Evolutionary conservation across 2,888 invertebrate genomes (phyloP).

Genomic region (Hesperia comma): DNA sequence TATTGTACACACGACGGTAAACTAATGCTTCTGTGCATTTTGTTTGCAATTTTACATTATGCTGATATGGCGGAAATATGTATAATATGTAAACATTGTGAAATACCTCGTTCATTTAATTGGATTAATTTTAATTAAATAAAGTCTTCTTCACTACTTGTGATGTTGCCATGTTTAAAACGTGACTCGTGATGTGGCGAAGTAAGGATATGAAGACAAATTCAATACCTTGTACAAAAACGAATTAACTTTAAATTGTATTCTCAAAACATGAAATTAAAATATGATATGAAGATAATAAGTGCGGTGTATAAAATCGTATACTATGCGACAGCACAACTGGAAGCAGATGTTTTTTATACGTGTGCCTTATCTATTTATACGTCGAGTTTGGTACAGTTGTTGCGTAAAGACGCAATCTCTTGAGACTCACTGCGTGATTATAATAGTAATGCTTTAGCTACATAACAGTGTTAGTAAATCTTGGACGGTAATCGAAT

Average conservation of each 20-base stretch:
- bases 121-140: background rate
- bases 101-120: no score
- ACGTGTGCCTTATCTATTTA: conserved; percentile 41
- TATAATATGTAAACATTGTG: background rate
- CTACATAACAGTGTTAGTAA: conserved; percentile 70
- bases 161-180: no score
- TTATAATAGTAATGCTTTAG: conserved; percentile 63
- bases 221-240: background rate
- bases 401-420: conserved; percentile 69
- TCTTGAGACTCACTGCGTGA: conserved; percentile 57
- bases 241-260: background rate
- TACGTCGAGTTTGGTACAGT: conserved; percentile 52
- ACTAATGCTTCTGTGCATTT: conserved; percentile 1
- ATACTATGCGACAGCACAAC: background rate
- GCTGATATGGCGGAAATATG: background rate
- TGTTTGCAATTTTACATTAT: background rate
- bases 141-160: background rate
- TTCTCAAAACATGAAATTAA: background rate
- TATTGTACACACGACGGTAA: conserved; percentile 5
- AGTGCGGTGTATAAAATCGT: background rate
- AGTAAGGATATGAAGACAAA: background rate
- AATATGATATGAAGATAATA: background rate
- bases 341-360: conserved; percentile 25
- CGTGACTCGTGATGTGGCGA: no score
- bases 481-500: conserved; percentile 66